Evolutionary conservation across 2,113 vertebrate species (phyloP), one percentile per base, ranked within the genome.

Genomic region (Motacilla alba): DNA sequence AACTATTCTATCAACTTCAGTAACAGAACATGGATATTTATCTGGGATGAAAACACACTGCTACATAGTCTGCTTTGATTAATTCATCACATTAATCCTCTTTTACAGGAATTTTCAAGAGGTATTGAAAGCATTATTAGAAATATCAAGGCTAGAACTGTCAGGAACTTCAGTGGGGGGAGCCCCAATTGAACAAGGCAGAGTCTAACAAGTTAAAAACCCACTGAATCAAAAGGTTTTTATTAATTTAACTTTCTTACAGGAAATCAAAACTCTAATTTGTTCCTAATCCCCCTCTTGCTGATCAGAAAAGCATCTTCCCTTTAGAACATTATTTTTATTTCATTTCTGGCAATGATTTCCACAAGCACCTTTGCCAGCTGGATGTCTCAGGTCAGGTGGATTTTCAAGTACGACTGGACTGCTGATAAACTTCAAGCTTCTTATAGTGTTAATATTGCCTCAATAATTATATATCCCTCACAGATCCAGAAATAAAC

Each of bases 1-100:
- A 95, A 85, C 66, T 69, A 62, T 87, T 93, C 81, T 84, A 91
- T 72, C 77, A 80, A 37, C 82, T 86, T 93, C 90, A 80, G 59
- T 67, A 93, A 83, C 21, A 78, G 59, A 85, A 93, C 17, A 50
- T 7, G 24, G 91, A 63, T 90, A 80, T 86, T 88, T 96, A 52
- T 69, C 50, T 79, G 64, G 35, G 15, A 88, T 74, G 46, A 91
- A 94, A 95, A 90, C 52, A 83, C 27, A 66, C 24, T 67, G 49
- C 58, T 64, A 18, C 56, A 52, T n/a, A 68, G 56, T 72, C 73
- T 56, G 46, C 35, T 83, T 90, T 95, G 84, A 90, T 93, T 83
- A 95, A 89, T 53, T 93, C 19, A 1, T 87, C 74, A 79, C 55
- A 85, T 67, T 80, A 85, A 88, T 85, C 50, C 81, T 69, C 55